Percentiles rank a stretch among this genome's conserved stretches.
Conservation (phyloP, 2,113 vertebrate species). For the Lates calcarifer region DNA sequence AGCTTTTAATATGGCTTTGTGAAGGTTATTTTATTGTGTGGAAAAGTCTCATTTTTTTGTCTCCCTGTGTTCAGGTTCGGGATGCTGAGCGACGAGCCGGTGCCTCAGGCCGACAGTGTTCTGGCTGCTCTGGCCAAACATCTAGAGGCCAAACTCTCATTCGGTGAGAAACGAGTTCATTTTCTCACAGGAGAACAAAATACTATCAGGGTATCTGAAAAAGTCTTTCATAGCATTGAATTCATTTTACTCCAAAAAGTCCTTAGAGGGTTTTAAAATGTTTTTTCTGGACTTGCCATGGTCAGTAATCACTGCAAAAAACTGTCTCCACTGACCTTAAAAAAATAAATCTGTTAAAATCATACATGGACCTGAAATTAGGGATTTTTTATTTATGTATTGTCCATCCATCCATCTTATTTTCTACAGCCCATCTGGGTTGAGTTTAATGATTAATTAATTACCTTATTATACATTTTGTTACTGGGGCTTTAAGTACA, state of each 20-base stretch:
- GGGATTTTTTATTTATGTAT: no score
- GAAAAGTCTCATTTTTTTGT: constrained; percentile 10
- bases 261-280: no score
- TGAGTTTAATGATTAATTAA: background rate
- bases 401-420: no score
- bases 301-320: no score
- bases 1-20: constrained; percentile 34
- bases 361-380: no score
- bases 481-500: no score
- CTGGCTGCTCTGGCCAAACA: constrained; percentile 91
- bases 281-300: no score
- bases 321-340: no score
- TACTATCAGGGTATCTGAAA: background rate
- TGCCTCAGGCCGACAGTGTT: constrained; percentile 88
- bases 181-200: background rate
- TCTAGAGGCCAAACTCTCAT: constrained; percentile 91
- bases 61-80: constrained; percentile 87
- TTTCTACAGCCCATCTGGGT: background rate
- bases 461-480: background rate
- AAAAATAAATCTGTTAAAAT: no score
- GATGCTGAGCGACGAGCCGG: constrained; percentile 89
- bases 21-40: constrained; percentile 52
- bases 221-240: background rate
- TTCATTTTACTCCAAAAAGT: no score
- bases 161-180: constrained; percentile 82